phyloP scores from a whole-genome alignment of 1,140 invertebrate genomes.

The Sarcophaga peregrina region DNA sequence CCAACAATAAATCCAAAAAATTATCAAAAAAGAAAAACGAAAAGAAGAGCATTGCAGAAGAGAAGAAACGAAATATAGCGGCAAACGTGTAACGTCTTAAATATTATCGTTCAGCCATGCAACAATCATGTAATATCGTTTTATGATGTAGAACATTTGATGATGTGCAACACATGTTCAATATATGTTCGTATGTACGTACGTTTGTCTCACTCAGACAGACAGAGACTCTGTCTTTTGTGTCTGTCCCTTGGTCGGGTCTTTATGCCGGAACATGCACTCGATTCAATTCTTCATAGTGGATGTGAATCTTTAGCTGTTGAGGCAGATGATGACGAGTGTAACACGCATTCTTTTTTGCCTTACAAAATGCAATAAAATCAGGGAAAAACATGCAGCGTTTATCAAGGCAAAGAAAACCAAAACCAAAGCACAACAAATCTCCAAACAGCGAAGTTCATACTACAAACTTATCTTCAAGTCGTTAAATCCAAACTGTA shows the following conservation, averaged over 20 bases:
- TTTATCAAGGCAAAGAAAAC: neutral
- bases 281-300: neutral
- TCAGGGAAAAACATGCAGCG: neutral
- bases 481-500: no score
- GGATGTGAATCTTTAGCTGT: neutral
- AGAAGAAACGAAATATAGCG: neutral
- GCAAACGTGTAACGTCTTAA: neutral
- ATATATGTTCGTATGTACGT: neutral
- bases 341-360: constrained; percentile 22
- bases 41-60: no score
- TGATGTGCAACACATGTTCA: neutral
- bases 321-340: constrained; percentile 15
- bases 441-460: neutral
- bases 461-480: neutral
- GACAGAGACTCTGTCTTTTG: neutral
- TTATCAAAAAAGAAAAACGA: neutral
- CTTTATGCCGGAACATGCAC: neutral
- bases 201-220: neutral
- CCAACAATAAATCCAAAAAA: constrained; percentile 1
- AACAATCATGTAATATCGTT: constrained; percentile 18
- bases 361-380: neutral
- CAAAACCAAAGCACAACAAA: neutral
- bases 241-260: neutral
- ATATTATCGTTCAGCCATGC: constrained; percentile 16
- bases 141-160: neutral